phyloP scores from a whole-genome alignment of 2,113 vertebrate genomes.

The Cololabis saira region DNA sequence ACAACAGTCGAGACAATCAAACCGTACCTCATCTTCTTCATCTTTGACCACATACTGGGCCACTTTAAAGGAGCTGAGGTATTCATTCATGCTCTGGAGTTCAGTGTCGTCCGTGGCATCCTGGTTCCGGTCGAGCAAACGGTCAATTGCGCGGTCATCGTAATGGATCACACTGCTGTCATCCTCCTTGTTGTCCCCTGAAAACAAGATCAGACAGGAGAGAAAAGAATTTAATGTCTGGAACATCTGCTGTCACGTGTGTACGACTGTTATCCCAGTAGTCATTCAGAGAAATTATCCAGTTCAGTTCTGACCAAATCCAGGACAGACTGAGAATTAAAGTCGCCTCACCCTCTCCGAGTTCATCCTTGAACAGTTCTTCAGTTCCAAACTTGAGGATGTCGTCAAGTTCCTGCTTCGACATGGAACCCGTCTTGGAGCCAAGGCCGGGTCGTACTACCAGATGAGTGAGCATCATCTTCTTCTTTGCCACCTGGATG shows the following conservation, averaged over 20 bases:
- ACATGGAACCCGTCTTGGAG: conserved; percentile 98
- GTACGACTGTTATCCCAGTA: neutral
- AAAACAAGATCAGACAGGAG: conserved; percentile 6
- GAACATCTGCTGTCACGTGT: neutral
- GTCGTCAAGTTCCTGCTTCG: conserved; percentile 97
- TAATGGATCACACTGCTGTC: conserved; percentile 98
- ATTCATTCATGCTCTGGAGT: conserved; percentile 98
- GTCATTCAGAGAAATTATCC: neutral
- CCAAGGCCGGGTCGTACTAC: conserved; percentile 96
- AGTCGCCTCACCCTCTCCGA: conserved; percentile 86
- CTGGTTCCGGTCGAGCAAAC: conserved; percentile 93
- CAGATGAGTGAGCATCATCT: conserved; percentile 98
- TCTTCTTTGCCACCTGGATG: conserved; percentile 93
- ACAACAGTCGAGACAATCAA: neutral
- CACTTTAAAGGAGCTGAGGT: conserved; percentile 98
- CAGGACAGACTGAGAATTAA: neutral
- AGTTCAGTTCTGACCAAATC: neutral
- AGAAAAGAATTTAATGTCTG: neutral
- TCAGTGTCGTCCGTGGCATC: conserved; percentile 96
- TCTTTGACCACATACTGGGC: conserved; percentile 98
- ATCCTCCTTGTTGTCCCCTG: conserved; percentile 95
- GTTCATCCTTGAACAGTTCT: conserved; percentile 94
- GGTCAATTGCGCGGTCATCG: conserved; percentile 94
- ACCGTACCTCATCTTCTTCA: conserved; percentile 92
- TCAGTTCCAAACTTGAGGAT: conserved; percentile 99